phyloP scores from a whole-genome alignment of 1,140 invertebrate genomes.

The Acarapis woodi region DNA sequence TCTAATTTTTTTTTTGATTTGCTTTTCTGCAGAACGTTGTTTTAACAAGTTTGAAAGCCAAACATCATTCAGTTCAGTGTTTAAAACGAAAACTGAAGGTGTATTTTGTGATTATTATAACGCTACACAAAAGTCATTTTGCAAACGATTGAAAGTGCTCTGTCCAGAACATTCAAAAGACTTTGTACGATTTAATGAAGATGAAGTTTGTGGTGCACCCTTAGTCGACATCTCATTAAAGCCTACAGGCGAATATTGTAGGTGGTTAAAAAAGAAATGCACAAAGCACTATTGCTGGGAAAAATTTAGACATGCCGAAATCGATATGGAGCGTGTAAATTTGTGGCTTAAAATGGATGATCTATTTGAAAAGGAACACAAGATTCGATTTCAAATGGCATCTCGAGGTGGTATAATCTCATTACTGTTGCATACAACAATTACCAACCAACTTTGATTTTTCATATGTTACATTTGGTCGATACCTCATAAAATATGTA shows the following conservation, averaged over 20 bases:
- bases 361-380: slow-evolving; percentile 59
- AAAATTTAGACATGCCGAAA: slow-evolving; percentile 60
- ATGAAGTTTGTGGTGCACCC: slow-evolving; percentile 61
- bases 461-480: no score
- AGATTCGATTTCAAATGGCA: slow-evolving; percentile 49
- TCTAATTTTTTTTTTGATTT: no score
- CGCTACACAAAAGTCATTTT: slow-evolving; percentile 60
- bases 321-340: slow-evolving; percentile 31
- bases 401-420: slow-evolving; percentile 63
- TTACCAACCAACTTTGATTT: slow-evolving; percentile 18
- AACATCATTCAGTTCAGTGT: slow-evolving; percentile 77
- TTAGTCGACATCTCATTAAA: slow-evolving; percentile 27
- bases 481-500: no score
- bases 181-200: slow-evolving; percentile 40
- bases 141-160: slow-evolving; percentile 70
- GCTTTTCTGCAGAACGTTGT: no score
- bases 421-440: slow-evolving; percentile 74
- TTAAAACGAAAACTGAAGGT: slow-evolving; percentile 72
- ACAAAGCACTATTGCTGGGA: slow-evolving; percentile 82
- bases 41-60: slow-evolving; percentile 75
- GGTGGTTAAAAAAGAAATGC: slow-evolving; percentile 63
- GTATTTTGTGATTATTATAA: slow-evolving; percentile 98
- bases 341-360: slow-evolving; percentile 84
- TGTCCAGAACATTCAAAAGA: slow-evolving; percentile 96
- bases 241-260: slow-evolving; percentile 46